phyloP scores from a whole-genome alignment of 2,797 vertebrate genomes.

The Xenentodon cancila region DNA sequence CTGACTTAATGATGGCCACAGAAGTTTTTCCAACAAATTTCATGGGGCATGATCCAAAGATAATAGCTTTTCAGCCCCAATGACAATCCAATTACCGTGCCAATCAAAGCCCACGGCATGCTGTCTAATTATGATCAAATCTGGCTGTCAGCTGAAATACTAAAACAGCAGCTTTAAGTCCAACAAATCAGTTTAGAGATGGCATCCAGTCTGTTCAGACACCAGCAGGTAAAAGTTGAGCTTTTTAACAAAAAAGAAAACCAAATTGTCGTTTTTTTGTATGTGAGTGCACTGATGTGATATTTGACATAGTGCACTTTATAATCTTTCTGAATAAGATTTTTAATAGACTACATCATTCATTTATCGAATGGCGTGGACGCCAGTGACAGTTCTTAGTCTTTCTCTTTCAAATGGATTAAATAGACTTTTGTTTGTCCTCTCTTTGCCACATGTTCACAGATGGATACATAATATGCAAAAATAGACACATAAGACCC shows the following conservation, averaged over 20 bases:
- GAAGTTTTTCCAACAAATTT: slow-evolving; percentile 99
- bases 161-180: slow-evolving; percentile 99
- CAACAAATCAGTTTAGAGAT: slow-evolving; percentile 86
- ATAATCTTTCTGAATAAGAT: slow-evolving; percentile 48
- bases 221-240: slow-evolving; percentile 40
- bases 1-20: slow-evolving; percentile 99
- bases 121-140: slow-evolving; percentile 99
- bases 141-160: slow-evolving; percentile 99
- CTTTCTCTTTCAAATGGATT: slow-evolving; percentile 16
- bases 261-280: slow-evolving; percentile 44
- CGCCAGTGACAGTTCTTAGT: slow-evolving; percentile 26
- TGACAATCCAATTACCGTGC: slow-evolving; percentile 99
- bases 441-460: slow-evolving; percentile 17
- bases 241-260: slow-evolving; percentile 52
- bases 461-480: slow-evolving; percentile 55
- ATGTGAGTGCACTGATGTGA: slow-evolving; percentile 47
- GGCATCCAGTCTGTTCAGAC: slow-evolving; percentile 61
- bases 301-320: slow-evolving; percentile 56
- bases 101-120: slow-evolving; percentile 99
- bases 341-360: slow-evolving; percentile 63
- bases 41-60: slow-evolving; percentile 99
- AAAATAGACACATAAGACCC: slow-evolving; percentile 68
- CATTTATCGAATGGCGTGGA: slow-evolving; percentile 39
- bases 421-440: slow-evolving; percentile 32
- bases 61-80: slow-evolving; percentile 99